Percentiles rank a stretch among this genome's conserved stretches.
Evolutionary conservation across 2,797 vertebrate species (phyloP).

Genomic region (Mus spretus): DNA sequence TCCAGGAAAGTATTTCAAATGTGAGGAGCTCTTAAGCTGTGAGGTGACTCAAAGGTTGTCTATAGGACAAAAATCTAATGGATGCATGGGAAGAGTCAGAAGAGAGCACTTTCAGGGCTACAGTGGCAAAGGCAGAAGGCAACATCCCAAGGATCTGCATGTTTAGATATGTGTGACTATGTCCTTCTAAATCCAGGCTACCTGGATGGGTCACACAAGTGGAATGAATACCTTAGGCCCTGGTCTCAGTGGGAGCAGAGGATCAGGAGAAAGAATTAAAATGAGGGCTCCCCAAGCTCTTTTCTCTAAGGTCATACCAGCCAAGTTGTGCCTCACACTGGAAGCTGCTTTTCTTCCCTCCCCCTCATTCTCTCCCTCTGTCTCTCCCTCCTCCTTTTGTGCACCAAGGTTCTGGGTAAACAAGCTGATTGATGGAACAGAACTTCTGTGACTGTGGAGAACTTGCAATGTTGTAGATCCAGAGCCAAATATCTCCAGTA

Average conservation of each 20-base stretch:
- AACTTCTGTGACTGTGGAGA: background rate
- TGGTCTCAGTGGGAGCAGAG: background rate
- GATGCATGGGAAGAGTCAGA: background rate
- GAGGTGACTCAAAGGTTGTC: background rate
- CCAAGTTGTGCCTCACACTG: background rate
- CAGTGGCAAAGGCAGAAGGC: background rate
- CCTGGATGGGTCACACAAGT: no score
- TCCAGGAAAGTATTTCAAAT: background rate
- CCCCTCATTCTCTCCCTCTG: background rate
- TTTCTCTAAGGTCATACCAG: background rate
- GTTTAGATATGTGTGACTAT: background rate
- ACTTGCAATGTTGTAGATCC: background rate
- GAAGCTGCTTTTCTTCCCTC: background rate
- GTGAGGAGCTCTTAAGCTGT: background rate
- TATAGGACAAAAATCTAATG: background rate
- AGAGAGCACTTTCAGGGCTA: background rate
- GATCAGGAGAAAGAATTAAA: background rate
- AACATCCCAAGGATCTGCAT: background rate
- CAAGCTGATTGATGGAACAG: background rate
- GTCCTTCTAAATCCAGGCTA: background rate
- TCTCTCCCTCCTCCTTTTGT: background rate
- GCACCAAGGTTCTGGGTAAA: background rate
- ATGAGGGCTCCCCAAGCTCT: background rate
- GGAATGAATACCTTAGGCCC: background rate
- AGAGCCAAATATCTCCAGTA: background rate